Conservation (phyloP, 1,140 invertebrate genomes). For the Gerris buenoi region DNA sequence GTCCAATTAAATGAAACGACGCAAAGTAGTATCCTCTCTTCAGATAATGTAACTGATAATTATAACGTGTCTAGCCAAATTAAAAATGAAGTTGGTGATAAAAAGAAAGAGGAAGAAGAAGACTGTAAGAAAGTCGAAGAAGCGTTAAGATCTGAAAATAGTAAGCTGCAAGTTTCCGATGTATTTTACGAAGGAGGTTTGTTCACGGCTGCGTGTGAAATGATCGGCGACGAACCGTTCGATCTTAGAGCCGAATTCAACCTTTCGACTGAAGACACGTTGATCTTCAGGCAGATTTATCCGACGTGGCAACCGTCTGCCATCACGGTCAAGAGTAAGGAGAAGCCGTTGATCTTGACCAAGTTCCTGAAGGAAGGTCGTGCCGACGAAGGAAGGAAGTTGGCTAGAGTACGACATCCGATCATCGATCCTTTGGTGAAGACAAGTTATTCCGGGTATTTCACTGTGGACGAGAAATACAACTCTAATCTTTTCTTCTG, state of each 20-base stretch:
- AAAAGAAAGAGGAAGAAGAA: too few relatives aligned
- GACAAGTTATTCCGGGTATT: slow-evolving; percentile 42
- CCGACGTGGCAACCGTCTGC: background rate
- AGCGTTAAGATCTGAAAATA: too few relatives aligned
- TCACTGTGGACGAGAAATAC: slow-evolving; percentile 48
- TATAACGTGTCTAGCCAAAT: too few relatives aligned
- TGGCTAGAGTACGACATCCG: background rate
- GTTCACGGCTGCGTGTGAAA: background rate
- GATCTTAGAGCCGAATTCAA: background rate
- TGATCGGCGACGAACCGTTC: background rate
- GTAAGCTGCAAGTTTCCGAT: too few relatives aligned
- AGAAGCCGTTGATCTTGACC: background rate
- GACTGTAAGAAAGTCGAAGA: background rate
- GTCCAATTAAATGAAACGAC: too few relatives aligned
- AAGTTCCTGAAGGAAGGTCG: background rate
- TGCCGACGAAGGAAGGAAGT: background rate
- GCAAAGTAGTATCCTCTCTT: too few relatives aligned
- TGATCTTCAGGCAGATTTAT: background rate
- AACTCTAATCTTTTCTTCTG: slow-evolving; percentile 62
- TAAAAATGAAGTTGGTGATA: too few relatives aligned
- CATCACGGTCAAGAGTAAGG: background rate
- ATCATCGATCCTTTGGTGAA: background rate
- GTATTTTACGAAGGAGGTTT: background rate
- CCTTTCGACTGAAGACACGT: background rate
- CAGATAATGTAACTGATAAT: too few relatives aligned